phyloP scores from a whole-genome alignment of 2,113 vertebrate genomes.

The Lucifuga dentata region DNA sequence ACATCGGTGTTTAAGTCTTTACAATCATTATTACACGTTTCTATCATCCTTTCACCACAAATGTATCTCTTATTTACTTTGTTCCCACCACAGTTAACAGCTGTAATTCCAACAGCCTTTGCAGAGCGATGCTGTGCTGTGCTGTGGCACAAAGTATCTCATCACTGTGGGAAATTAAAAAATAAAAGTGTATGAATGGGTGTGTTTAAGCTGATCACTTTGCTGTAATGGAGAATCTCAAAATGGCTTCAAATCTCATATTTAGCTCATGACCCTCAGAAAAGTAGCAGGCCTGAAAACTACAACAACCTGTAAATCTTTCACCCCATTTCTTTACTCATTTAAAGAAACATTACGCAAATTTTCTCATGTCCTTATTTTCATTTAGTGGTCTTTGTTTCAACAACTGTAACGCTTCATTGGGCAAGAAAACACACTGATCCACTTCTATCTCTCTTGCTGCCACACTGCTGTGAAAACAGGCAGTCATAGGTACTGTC shows the following conservation, averaged over 20 bases:
- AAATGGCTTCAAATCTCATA: slow-evolving; percentile 13
- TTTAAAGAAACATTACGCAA: too few relatives aligned
- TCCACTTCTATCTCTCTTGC: too few relatives aligned
- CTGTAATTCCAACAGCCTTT: slow-evolving; percentile 28
- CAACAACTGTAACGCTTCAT: too few relatives aligned
- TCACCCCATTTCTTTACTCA: too few relatives aligned
- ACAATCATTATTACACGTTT: slow-evolving; percentile 25
- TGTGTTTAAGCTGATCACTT: not conserved
- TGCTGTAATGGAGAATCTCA: not conserved
- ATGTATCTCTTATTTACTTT: slow-evolving; percentile 24
- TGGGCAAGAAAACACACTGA: too few relatives aligned
- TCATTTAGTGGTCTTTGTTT: too few relatives aligned
- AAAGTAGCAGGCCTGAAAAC: slow-evolving; percentile 6
- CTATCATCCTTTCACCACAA: not conserved
- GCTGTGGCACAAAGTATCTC: slow-evolving; percentile 21
- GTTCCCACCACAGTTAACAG: slow-evolving; percentile 18
- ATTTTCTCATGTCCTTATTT: too few relatives aligned
- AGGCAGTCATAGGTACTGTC: too few relatives aligned
- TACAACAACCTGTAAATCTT: slow-evolving; percentile 11
- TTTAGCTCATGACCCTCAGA: slow-evolving; percentile 15
- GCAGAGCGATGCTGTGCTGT: slow-evolving; percentile 14
- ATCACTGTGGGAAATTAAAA: not conserved
- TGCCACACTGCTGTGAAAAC: too few relatives aligned
- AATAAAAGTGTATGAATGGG: not conserved
- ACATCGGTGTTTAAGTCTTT: not conserved